A percentile compares a stretch with the other conserved stretches of the same genome.
Conservation (phyloP, 1,140 invertebrate species). For the Geopemphigus sp. region DNA sequence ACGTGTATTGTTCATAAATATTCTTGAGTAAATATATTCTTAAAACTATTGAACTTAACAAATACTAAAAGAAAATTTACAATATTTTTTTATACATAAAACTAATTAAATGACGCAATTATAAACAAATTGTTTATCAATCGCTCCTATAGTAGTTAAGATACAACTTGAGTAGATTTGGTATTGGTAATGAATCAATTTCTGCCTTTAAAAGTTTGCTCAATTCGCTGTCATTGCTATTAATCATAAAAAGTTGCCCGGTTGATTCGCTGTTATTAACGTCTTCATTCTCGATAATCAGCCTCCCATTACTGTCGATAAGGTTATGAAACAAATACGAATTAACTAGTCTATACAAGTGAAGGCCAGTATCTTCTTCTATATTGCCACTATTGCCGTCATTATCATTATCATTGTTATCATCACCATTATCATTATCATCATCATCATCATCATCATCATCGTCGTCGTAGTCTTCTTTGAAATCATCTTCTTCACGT, state of each 20-base stretch:
- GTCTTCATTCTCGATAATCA: no score
- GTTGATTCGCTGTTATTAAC: not conserved
- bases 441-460: no score
- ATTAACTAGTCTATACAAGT: no score
- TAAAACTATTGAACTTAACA: not conserved
- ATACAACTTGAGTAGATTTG: not conserved
- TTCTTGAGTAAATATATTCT: not conserved
- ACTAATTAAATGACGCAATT: not conserved
- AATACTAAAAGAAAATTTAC: not conserved
- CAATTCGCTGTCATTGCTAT: not conserved
- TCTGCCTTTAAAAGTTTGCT: conserved; percentile 20
- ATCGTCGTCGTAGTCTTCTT: not conserved
- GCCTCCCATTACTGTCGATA: no score
- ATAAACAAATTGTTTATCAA: conserved; percentile 1
- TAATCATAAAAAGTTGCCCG: not conserved
- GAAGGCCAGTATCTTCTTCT: no score
- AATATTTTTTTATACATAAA: no score
- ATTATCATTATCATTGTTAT: no score
- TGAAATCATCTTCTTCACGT: not conserved
- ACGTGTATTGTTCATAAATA: no score
- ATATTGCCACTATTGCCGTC: no score
- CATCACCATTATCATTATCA: no score
- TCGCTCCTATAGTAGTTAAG: not conserved
- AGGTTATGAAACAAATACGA: no score
- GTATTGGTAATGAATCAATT: conserved; percentile 14